Evolutionary conservation across 2,113 vertebrate species (phyloP).

Genomic region (Ciconia stormi): DNA sequence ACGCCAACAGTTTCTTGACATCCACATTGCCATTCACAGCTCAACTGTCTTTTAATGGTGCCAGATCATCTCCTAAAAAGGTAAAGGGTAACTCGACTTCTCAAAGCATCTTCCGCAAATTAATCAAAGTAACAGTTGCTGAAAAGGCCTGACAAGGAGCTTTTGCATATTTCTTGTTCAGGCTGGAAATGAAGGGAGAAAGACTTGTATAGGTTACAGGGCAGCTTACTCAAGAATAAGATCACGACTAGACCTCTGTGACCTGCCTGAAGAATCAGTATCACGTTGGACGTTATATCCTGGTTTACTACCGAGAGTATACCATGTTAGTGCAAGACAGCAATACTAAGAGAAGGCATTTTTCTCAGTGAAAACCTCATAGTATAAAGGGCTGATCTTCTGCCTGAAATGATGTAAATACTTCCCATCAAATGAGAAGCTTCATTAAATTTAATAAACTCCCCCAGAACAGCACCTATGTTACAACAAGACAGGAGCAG

Average conservation of each 20-base stretch:
- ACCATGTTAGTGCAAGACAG: background rate
- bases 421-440: background rate
- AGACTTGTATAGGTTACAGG: background rate
- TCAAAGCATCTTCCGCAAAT: background rate
- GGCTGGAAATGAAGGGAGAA: background rate
- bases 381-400: background rate
- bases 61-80: background rate
- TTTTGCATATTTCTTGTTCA: background rate
- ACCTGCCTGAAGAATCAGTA: background rate
- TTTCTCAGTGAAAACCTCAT: background rate
- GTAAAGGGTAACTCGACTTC: background rate
- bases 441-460: background rate
- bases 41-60: background rate
- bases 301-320: background rate
- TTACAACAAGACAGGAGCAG: background rate
- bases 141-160: background rate
- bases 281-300: fast-evolving
- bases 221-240: background rate
- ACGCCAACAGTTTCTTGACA: background rate
- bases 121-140: background rate
- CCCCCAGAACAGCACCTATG: background rate
- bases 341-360: background rate
- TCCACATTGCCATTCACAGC: background rate
- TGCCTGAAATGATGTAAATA: background rate
- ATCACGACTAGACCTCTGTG: background rate